These are phyloP conservation scores for Teinopalpus imperialis DNA, from an alignment of 2,888 invertebrate genomes.

Conservation along the genomic window DNA sequence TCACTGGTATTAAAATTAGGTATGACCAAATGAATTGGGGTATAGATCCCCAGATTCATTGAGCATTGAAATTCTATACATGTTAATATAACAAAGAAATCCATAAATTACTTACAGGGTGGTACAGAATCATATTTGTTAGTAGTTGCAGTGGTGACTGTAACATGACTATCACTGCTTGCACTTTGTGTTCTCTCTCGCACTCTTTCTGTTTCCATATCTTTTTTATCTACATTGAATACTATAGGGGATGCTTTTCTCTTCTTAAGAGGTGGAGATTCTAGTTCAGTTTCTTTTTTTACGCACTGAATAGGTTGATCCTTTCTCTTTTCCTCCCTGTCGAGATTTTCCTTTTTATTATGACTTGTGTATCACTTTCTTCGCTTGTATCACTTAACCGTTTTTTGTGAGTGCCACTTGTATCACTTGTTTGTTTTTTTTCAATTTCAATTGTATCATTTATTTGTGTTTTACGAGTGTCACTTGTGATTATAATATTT, in stretches of 20 bases:
- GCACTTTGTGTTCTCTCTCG: conserved; percentile 72
- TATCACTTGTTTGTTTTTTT: conserved; percentile 32
- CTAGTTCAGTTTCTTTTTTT: too few relatives aligned
- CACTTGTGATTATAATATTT: conserved; percentile 8
- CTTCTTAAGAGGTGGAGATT: conserved; percentile 49
- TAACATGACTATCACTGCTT: conserved; percentile 67
- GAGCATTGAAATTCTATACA: too few relatives aligned
- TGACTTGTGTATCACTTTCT: conserved; percentile 58
- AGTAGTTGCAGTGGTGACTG: conserved; percentile 51
- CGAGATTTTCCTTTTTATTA: conserved; percentile 43
- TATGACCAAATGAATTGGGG: too few relatives aligned
- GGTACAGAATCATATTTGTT: conserved; percentile 83
- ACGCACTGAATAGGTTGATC: too few relatives aligned
- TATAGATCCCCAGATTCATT: too few relatives aligned
- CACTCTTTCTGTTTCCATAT: conserved; percentile 50
- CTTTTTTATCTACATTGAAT: conserved; percentile 68
- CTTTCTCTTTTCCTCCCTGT: conserved; percentile 41
- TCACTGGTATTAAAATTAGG: too few relatives aligned
- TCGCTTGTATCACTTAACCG: conserved; percentile 55
- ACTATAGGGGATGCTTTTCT: conserved; percentile 81
- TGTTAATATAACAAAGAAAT: too few relatives aligned
- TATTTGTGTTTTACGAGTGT: too few relatives aligned
- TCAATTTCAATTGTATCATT: conserved; percentile 10
- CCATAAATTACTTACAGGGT: conserved; percentile 72
- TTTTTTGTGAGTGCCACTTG: conserved; percentile 34